Base-by-base conservation (phyloP, 2,113 vertebrate genomes). In the Tupaia tana region DNA sequence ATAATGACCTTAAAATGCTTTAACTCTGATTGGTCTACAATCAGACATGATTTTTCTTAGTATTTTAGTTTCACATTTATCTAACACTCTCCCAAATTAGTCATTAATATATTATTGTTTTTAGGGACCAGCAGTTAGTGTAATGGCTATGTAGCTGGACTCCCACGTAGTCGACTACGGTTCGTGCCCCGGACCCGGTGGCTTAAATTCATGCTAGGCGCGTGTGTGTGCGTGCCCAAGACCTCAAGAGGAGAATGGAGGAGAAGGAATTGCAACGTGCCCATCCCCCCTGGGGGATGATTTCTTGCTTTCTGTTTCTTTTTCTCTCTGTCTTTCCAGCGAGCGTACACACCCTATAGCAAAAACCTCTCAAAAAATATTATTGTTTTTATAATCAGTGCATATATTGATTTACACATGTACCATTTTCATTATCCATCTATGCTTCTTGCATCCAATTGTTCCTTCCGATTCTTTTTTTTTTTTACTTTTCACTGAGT, bases 1-100 rank as follows among this genome's bases (percentile, higher is more conserved):
- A 64, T 29, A 52, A 6, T 89, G 34, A 58, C 8, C 27, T 77
- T 54, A 69, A 89, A 54, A 70, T 86, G n/a, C 22, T 81, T 78
- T 61, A 27, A 61, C n/a, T 69, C n/a, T 80, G 43, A 70, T 43
- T 79, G 9, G 71, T 75, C 15, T 74, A 29, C 3, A 79, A 18
- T 59, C 16, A 69, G 24, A 86, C 15, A 31, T 54, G 8, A 71
- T 61, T 90, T 96, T 86, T 54, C 22, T 22, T 83, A 18, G 7
- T 56, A 66, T 83, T 78, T 83, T 59, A 90, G 3, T 31, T 96
- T 93, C 59, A 34, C 31, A 34, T 79, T 93, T 96, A 87, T 61
- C 24, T 43, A 34, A 6, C 8, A 61, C 54, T 52, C 6, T 95
- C 43, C 7, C 18, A 87, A 61, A 61, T 90, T 20, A 66, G 31